Evolutionary conservation across 1,140 invertebrate species (phyloP), one percentile per base, ranked within the genome.

Genomic region (Bombus impatiens): DNA sequence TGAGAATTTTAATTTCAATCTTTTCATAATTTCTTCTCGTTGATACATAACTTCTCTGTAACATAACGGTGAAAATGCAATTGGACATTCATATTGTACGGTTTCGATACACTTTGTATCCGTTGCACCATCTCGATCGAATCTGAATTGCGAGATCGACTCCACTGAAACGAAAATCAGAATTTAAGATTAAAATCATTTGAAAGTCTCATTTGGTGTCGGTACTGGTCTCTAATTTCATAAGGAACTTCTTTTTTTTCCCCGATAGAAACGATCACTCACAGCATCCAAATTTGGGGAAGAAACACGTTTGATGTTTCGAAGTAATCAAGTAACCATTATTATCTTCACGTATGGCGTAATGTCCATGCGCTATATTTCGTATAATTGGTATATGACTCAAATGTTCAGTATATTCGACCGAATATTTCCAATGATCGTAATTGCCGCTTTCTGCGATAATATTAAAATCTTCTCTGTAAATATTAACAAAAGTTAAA

Each of bases 401-500:
- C 6, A 97, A 93, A 87, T 95, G 93, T 92, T 97, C 97, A 3
- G 95, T 96, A 89, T 97, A 97, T 86, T 95, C 89, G 0, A 97
- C 96, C 1, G 96, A 96, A 92, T 97, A 97, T 87, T 96, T 96
- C 97, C 97, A 97, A 87, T 97, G 95, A 78, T 97, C 96, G 86
- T 96, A 96, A 92, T 97, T 96, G 3, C 96, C 97, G 89, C 95
- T 96, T 92, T 97, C 97, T 1, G 95, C 92, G 6, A 96, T 92
- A 44, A 97, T 95, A 81, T 95, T 95, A 88, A 97, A 97, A 89
- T 96, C 95, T 6, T 95, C 93, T 91, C 97, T 97, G 87, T 82
- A 87, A 76, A 88, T 40, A 32, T 62, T 42, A 78, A 85, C 68
- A 25, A 57, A 42, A 90, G 82, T 62, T 42, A 78, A 85, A 71